These are phyloP conservation scores for Phoebastria nigripes DNA, from an alignment of 2,797 vertebrate species.

Conservation along the genomic window DNA sequence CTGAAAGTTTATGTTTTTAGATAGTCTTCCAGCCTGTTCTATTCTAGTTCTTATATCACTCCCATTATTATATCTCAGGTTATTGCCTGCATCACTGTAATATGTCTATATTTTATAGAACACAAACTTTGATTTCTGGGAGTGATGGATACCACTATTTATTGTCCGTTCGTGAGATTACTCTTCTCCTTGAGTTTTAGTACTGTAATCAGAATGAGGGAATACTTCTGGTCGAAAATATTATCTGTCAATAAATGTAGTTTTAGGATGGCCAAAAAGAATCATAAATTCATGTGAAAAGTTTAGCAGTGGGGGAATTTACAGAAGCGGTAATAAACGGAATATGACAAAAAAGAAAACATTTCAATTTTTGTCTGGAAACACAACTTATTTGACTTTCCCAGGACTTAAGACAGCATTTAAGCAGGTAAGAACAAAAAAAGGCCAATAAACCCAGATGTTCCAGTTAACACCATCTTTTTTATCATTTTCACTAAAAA, in stretches of 20 bases:
- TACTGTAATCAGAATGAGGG: constrained; percentile 14
- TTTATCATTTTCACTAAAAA: not conserved
- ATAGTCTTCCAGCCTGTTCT: not conserved
- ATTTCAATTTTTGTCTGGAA: not conserved
- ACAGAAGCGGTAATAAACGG: not conserved
- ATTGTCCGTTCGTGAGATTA: not conserved
- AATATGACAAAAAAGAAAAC: not conserved
- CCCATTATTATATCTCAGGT: not conserved
- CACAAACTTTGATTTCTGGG: constrained; percentile 21
- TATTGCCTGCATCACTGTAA: not conserved
- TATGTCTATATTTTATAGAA: constrained; percentile 17
- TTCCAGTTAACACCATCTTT: not conserved
- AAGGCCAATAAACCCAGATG: fast-evolving
- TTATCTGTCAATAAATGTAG: constrained; percentile 12
- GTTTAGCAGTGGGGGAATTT: not conserved
- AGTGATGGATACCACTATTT: constrained; percentile 20
- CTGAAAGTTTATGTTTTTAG: constrained; percentile 1
- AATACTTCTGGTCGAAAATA: not conserved
- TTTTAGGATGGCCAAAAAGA: not conserved
- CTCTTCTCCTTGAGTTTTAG: constrained; percentile 32
- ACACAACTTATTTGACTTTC: not conserved
- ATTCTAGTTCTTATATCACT: not conserved
- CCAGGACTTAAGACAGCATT: not conserved
- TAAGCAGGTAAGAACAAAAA: not conserved
- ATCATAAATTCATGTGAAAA: not conserved